These are phyloP conservation scores for Dinoponera quadriceps DNA, from an alignment of 1,140 invertebrate species.

Conservation along the genomic window DNA sequence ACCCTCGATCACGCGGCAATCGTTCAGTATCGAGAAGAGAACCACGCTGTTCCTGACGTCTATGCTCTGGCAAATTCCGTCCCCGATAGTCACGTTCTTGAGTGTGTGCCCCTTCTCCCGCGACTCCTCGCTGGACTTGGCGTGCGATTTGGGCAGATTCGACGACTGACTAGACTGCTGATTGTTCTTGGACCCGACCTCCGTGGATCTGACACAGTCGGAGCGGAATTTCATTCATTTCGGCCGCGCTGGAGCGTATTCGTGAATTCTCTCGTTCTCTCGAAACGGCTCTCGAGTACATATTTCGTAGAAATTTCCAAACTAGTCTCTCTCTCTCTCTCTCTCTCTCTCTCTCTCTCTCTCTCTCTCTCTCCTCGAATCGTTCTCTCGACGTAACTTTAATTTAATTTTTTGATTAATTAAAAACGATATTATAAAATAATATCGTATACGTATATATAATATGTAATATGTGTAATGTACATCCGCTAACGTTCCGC, in stretches of 20 bases:
- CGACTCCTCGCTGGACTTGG: constrained; percentile 50
- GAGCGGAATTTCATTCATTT: constrained; percentile 14
- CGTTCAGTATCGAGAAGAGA: constrained; percentile 84
- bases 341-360: no score
- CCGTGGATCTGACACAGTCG: constrained; percentile 52
- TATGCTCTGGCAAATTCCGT: constrained; percentile 84
- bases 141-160: constrained; percentile 55
- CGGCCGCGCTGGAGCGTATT: not conserved
- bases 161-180: constrained; percentile 56
- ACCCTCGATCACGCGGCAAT: constrained; percentile 90
- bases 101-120: constrained; percentile 21
- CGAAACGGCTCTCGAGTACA: no score
- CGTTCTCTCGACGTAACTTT: no score
- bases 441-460: no score
- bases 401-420: no score
- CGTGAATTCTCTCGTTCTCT: no score
- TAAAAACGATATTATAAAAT: no score
- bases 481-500: not conserved
- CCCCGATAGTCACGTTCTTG: constrained; percentile 69
- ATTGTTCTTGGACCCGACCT: constrained; percentile 44
- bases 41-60: constrained; percentile 86
- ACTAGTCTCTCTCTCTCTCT: no score
- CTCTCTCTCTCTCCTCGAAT: no score
- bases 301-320: no score
- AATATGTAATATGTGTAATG: not conserved